These are phyloP conservation scores for Tetramorium parvispinum DNA, from an alignment of 1,140 invertebrate genomes.

Conservation along the genomic window DNA sequence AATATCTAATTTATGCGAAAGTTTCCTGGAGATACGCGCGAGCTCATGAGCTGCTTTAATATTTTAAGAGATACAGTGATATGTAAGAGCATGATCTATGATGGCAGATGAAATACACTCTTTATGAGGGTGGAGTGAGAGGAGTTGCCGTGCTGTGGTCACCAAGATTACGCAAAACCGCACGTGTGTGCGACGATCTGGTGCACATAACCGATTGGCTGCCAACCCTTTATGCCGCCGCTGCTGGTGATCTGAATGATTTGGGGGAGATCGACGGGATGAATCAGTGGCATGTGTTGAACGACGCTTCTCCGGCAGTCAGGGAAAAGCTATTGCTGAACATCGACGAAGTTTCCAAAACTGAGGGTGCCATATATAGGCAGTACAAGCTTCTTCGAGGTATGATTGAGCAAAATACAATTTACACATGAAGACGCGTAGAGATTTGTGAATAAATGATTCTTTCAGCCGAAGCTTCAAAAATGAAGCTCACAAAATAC, in stretches of 20 bases:
- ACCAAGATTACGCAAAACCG: conserved; percentile 84
- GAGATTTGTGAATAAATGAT: background rate
- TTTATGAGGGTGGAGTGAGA: conserved; percentile 91
- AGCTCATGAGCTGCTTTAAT: background rate
- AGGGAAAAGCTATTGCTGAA: conserved; percentile 83
- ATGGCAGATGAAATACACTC: conserved; percentile 88
- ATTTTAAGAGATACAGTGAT: background rate
- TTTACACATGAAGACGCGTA: background rate
- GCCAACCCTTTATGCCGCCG: conserved; percentile 88
- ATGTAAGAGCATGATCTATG: conserved; percentile 28
- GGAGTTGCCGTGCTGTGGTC: conserved; percentile 89
- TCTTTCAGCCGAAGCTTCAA: background rate
- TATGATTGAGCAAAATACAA: conserved; percentile 58
- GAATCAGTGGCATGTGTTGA: conserved; percentile 87
- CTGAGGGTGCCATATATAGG: conserved; percentile 83
- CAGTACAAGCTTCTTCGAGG: conserved; percentile 86
- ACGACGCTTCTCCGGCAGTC: conserved; percentile 69
- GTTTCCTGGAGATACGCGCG: background rate
- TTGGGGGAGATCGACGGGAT: conserved; percentile 87
- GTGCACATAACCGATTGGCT: conserved; percentile 91
- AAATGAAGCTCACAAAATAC: background rate
- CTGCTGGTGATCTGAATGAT: conserved; percentile 85
- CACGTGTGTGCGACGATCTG: conserved; percentile 86
- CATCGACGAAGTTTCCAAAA: conserved; percentile 84
- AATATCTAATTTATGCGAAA: conserved; percentile 6